Conservation (phyloP, 2,888 invertebrate genomes). For the Apamea epomidion region DNA sequence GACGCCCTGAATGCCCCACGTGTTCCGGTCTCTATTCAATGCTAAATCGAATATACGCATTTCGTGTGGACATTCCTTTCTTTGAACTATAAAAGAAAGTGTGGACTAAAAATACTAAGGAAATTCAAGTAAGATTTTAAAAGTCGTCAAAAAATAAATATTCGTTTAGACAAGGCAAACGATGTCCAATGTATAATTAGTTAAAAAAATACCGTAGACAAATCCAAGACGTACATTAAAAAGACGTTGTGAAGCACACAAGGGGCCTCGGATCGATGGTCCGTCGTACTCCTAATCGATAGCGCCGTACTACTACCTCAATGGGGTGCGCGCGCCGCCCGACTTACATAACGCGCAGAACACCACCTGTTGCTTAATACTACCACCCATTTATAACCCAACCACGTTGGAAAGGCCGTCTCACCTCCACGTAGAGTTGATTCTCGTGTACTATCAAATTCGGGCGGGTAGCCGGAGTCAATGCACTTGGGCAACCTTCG, state of each 20-base stretch:
- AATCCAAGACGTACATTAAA: constrained; percentile 79
- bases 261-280: constrained; percentile 82
- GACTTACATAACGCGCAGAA: constrained; percentile 87
- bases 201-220: constrained; percentile 69
- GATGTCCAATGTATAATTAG: constrained; percentile 64
- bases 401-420: constrained; percentile 72
- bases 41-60: constrained; percentile 51
- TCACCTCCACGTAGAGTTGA: constrained; percentile 60
- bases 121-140: constrained; percentile 14
- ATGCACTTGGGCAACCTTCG: constrained; percentile 89
- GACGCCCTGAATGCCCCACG: constrained; percentile 54
- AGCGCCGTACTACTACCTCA: constrained; percentile 85
- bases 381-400: constrained; percentile 85
- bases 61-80: constrained; percentile 19
- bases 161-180: constrained; percentile 32
- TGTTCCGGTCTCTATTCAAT: constrained; percentile 46
- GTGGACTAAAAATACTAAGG: not conserved
- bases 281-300: constrained; percentile 86
- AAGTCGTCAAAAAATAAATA: constrained; percentile 18
- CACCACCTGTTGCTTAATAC: constrained; percentile 88
- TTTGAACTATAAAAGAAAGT: constrained; percentile 28
- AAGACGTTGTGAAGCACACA: constrained; percentile 81
- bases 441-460: constrained; percentile 69
- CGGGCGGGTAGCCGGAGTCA: constrained; percentile 83
- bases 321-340: constrained; percentile 87